These are phyloP conservation scores for Drosophila burlai DNA, from an alignment of 1,140 invertebrate genomes.

Conservation along the genomic window DNA sequence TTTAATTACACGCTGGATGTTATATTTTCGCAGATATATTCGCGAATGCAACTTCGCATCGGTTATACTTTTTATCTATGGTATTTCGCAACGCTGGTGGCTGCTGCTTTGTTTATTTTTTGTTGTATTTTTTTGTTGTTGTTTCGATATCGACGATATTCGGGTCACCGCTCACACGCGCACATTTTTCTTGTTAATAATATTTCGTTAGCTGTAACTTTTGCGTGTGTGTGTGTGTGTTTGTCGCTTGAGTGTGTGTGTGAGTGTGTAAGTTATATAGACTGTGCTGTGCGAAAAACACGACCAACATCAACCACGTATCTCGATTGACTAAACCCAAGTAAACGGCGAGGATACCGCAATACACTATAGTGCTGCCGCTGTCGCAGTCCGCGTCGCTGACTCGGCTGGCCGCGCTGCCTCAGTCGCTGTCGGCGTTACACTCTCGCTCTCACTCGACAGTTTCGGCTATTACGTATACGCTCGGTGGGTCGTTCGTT, in stretches of 20 bases:
- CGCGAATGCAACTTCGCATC: slow-evolving; percentile 26
- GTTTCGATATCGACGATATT: slow-evolving; percentile 43
- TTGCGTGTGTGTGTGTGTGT: slow-evolving; percentile 21
- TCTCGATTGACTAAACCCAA: slow-evolving; percentile 85
- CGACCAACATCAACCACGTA: slow-evolving; percentile 85
- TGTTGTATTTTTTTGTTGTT: slow-evolving; percentile 5
- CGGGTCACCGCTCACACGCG: slow-evolving; percentile 53
- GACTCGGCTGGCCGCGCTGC: slow-evolving; percentile 4
- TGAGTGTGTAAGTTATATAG: slow-evolving; percentile 25
- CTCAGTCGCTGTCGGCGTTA: slow-evolving; percentile 2
- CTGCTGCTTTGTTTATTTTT: slow-evolving; percentile 36
- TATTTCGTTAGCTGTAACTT: slow-evolving; percentile 47
- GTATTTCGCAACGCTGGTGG: slow-evolving; percentile 26
- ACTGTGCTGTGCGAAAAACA: slow-evolving; percentile 81
- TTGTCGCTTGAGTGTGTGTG: slow-evolving; percentile 26
- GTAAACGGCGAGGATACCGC: slow-evolving; percentile 84
- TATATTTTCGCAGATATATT: slow-evolving; percentile 1
- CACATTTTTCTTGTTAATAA: slow-evolving; percentile 59
- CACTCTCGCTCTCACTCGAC: slow-evolving; percentile 74
- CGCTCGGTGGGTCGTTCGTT: slow-evolving; percentile 45
- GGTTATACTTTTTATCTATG: slow-evolving; percentile 43
- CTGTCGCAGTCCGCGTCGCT: slow-evolving; percentile 23
- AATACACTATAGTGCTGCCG: slow-evolving; percentile 68
- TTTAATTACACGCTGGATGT: slow-evolving; percentile 24
- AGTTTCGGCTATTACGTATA: slow-evolving; percentile 71